Evolutionary conservation across 2,113 vertebrate species (phyloP), one percentile per base, ranked within the genome.

Genomic region (Beaufortia kweichowensis): DNA sequence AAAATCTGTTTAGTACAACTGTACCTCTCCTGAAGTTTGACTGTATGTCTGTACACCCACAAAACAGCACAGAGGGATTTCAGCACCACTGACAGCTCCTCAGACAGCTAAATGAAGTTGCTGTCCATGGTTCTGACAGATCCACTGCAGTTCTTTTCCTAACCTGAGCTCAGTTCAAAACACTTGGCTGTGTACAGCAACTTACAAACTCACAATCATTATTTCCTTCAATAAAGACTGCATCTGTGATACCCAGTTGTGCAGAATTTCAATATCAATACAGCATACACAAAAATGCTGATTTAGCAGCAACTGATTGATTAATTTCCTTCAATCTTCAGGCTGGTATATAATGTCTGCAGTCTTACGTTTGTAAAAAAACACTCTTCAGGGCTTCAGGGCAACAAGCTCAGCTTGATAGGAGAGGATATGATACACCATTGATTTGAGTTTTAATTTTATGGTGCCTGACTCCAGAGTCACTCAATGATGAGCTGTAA

Each of bases 391-490:
- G 82, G 84, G 87, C 81, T 85, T 89, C 82, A 43, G 84, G 83
- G 86, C 87, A 84, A 82, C 82, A 88, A 87, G 86, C 86, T 89
- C 84, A 87, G 81, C 79, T 83, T 41, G 55, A 76, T 75, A 83
- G 88, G 86, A 84, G 84, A 81, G 83, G 78, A 88, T 90, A 90
- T 88, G 90, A 91, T 87, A 90, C 79, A 26, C 78, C 90, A 90
- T 90, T 91, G 88, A 91, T 90, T 87, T 81, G 85, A 46, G 76
- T 85, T 92, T 89, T 90, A 89, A 92, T 91, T 91, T 91, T 90
- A 91, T 91, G 90, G 90, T 90, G 83, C 84, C 85, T 90, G 90
- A 83, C 87, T 91, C 85, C 86, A 85, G 77, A 90, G 89, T 89
- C 84, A 81, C 84, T 80, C 53, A 60, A 81, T 84, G 85, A 88